phyloP scores from a whole-genome alignment of 2,797 vertebrate species.

The Masticophis lateralis region DNA sequence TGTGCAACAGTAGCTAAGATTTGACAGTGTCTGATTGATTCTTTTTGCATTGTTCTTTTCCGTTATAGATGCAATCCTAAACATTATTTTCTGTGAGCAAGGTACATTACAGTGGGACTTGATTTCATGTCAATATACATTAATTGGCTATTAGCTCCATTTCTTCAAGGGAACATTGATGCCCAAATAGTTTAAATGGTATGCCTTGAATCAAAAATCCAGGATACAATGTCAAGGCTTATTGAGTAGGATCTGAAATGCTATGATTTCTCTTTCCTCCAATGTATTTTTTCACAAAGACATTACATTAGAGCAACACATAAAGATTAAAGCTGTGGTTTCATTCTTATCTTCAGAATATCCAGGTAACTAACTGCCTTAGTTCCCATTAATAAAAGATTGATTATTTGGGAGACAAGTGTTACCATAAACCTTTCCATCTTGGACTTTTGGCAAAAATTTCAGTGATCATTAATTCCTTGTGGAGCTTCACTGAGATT shows the following conservation, averaged over 20 bases:
- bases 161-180: neutral
- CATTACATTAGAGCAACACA: neutral
- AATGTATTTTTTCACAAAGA: neutral
- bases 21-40: neutral
- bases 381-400: neutral
- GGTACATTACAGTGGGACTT: neutral
- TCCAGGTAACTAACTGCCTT: neutral
- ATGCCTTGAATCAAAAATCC: neutral
- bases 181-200: neutral
- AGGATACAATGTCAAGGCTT: neutral
- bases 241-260: neutral
- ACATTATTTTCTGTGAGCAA: neutral
- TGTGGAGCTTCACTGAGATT: neutral
- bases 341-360: neutral
- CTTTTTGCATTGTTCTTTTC: neutral
- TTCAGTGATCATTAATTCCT: neutral
- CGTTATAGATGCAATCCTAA: neutral
- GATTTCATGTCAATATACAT: neutral
- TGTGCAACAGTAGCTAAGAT: neutral
- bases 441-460: neutral
- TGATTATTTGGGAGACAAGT: neutral
- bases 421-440: neutral
- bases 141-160: neutral
- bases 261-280: neutral
- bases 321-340: neutral